Base-by-base conservation (phyloP, 2,113 vertebrate genomes). In the Ibidorhyncha struthersii region DNA sequence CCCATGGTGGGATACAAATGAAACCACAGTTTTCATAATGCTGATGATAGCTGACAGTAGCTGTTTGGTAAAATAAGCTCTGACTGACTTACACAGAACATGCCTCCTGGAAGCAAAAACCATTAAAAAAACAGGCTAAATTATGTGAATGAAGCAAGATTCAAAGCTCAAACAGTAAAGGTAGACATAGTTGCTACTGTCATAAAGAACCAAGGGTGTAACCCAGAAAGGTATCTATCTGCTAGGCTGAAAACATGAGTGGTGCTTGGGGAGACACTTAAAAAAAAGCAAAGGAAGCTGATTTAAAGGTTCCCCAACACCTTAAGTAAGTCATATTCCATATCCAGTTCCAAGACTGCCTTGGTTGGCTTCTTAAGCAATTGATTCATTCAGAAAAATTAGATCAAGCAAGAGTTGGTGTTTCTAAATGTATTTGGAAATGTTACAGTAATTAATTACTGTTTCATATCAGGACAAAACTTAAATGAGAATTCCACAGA, bases 21-120 rank as follows among this genome's bases (percentile, higher is more conserved):
- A 96, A 96, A 96, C 66, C 76, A 40, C 58, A 72, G 80, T 67
- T 95, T 96, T 95, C 55, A 25, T 89, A 86, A 69, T 34, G 47
- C 29, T 81, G 66, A 66, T 89, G 63, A 58, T 81, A 89, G 79
- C 52, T 91, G 92, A 82, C 22, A 36, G 65, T 63, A 52, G 23
- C 53, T 90, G 29, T 93, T 91, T 87, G 55, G 61, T 84, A 82
- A 94, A 90, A 90, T 58, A 93, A 95, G 72, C 63, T 82, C 49
- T 65, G 55, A 71, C 40, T 40, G 40, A 40, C 40, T 40, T 11
- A 40, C 26, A 23, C 12, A 38, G 45, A 89, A 65, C 53, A 25
- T 15, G 30, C 47, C 67, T 89, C 41, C 55, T 77, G 49, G 61
- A 94, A 90, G 30, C 21, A 70, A 81, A 62, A 43, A 18, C 29